Base-by-base conservation (phyloP, 2,888 invertebrate species). In the Allolobophora icterica region DNA sequence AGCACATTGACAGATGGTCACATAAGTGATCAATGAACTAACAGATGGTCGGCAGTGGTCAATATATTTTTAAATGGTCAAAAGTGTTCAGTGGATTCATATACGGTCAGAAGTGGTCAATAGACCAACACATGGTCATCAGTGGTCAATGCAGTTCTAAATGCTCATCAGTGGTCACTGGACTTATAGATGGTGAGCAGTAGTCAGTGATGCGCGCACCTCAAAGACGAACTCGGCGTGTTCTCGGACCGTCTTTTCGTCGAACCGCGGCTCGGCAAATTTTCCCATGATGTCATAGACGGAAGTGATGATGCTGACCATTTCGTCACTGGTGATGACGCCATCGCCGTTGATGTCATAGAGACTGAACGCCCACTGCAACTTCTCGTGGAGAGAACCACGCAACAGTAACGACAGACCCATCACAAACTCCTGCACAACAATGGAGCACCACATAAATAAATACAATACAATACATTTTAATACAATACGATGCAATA, bases 271-370 rank as follows among this genome's bases (percentile, higher is more conserved):
- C n/a, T 98, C 98, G 0, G 97, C 97, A 87, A 97, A 97, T 94
- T 97, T 97, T 89, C 99, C 99, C 97, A 99, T 97, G 94, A 99
- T 97, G 95, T 98, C 98, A 96, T 98, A 99, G 94, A 99, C 97
- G 92, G 99, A 98, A 91, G 97, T 97, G 92, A 98, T 98, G 94
- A 99, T 42, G 89, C n/a, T 42, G 42, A 52, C 97, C 98, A 99
- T 98, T 83, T 91, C 91, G 58, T 91, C 91, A 52, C 58, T 92
- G 92, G 98, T 98, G 94, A 99, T 98, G 95, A 97, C 97, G 42
- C 99, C 99, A 96, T 99, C 99, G 30, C 96, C 95, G 95, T 99
- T 98, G 94, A 99, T 98, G 95, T 99, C 99, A 96, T 99, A 99
- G 92, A 99, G 96, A 91, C 97, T 97, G 96, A 99, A 99, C 35